phyloP scores from a whole-genome alignment of 2,888 invertebrate species.

The Poecilus cupreus region DNA sequence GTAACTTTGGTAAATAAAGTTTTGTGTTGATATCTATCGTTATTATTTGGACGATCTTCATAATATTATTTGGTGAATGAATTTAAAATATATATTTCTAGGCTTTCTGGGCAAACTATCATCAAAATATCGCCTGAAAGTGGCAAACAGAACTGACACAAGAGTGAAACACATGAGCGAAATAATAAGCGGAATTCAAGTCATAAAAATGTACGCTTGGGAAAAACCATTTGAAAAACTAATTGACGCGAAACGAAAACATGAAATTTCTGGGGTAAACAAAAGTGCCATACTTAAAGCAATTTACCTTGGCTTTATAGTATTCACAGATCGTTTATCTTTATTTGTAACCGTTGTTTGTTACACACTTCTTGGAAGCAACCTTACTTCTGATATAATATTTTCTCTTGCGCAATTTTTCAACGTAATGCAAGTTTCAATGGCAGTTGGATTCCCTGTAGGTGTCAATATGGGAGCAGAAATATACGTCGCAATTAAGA shows the following conservation, averaged over 20 bases:
- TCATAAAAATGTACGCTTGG: constrained; percentile 83
- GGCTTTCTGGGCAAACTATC: constrained; percentile 68
- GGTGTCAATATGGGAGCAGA: constrained; percentile 77
- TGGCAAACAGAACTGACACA: constrained; percentile 74
- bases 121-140: constrained; percentile 68
- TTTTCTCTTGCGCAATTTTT: constrained; percentile 82
- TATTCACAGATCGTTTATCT: constrained; percentile 87
- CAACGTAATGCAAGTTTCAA: constrained; percentile 79
- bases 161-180: constrained; percentile 80
- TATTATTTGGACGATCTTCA: no score
- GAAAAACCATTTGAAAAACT: constrained; percentile 78
- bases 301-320: constrained; percentile 76
- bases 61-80: no score
- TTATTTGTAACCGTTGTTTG: constrained; percentile 84
- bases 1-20: no score
- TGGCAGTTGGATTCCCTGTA: constrained; percentile 77
- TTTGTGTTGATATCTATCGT: no score
- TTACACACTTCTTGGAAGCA: constrained; percentile 79
- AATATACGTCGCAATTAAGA: constrained; percentile 75
- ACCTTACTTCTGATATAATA: constrained; percentile 75
- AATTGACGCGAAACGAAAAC: constrained; percentile 75
- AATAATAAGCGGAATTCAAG: constrained; percentile 79
- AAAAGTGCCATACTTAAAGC: constrained; percentile 78
- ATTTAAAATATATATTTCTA: no score
- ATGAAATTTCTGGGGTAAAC: constrained; percentile 78